These are phyloP conservation scores for Rachycentron canadum DNA, from an alignment of 2,797 vertebrate species.

Conservation along the genomic window DNA sequence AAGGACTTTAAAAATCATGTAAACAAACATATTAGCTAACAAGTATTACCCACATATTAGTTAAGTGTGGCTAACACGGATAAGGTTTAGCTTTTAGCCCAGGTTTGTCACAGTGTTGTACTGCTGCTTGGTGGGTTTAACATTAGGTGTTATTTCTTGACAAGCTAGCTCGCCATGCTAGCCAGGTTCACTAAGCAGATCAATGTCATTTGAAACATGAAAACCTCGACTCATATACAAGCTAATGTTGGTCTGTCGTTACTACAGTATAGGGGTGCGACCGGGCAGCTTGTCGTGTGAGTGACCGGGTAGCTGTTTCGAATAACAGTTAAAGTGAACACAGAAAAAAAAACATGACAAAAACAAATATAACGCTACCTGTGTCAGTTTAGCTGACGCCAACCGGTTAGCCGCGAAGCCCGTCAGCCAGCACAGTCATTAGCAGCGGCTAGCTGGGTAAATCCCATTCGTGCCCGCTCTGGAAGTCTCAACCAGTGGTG, in stretches of 20 bases:
- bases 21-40: constrained; percentile 63
- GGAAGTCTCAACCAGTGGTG: constrained; percentile 61
- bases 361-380: constrained; percentile 66
- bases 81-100: constrained; percentile 12
- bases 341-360: constrained; percentile 6
- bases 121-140: constrained; percentile 10
- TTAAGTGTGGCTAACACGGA: constrained; percentile 5
- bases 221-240: constrained; percentile 27
- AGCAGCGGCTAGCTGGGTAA: constrained; percentile 72
- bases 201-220: constrained; percentile 65
- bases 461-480: constrained; percentile 69
- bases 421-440: constrained; percentile 68
- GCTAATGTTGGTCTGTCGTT: constrained; percentile 14
- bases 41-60: not conserved
- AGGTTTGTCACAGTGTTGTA: not conserved
- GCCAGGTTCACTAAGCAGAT: constrained; percentile 61
- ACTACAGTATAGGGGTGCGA: not conserved
- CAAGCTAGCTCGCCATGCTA: constrained; percentile 45
- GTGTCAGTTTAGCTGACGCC: constrained; percentile 65
- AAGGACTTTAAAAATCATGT: constrained; percentile 42
- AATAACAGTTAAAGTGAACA: not conserved
- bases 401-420: constrained; percentile 78
- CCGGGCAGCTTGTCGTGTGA: too few relatives aligned
- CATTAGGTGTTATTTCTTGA: constrained; percentile 36
- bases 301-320: not conserved